phyloP scores from a whole-genome alignment of 2,113 vertebrate genomes.

The Neolamprologus kungweensis region DNA sequence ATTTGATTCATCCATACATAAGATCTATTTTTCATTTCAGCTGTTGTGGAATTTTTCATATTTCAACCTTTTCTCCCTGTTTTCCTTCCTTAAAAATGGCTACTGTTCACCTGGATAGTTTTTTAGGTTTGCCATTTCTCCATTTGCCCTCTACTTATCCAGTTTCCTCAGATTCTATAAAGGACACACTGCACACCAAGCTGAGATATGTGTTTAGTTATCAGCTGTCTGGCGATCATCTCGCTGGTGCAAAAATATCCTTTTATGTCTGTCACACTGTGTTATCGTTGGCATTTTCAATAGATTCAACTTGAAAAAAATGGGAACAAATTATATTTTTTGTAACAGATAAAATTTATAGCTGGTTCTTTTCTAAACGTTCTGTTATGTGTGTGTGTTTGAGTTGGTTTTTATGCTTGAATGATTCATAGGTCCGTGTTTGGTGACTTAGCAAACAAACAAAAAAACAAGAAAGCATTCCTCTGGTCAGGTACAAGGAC shows the following conservation, averaged over 20 bases:
- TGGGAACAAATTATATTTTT: not conserved
- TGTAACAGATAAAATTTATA: not conserved
- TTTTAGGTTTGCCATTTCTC: not conserved
- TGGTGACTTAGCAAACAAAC: not conserved
- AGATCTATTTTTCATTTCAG: not conserved
- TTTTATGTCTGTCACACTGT: not conserved
- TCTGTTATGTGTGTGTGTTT: not conserved
- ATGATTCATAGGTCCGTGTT: not conserved
- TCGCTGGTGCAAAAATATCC: not conserved
- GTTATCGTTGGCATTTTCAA: not conserved
- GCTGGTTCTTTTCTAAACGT: not conserved
- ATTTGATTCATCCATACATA: not conserved
- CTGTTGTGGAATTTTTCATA: not conserved
- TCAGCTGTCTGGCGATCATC: not conserved
- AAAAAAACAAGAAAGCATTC: not conserved
- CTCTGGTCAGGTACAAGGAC: not conserved
- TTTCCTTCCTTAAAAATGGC: not conserved
- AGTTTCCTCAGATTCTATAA: not conserved
- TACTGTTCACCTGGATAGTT: not conserved
- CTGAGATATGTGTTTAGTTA: not conserved
- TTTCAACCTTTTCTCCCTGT: not conserved
- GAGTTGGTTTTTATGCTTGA: not conserved
- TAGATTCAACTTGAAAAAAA: not conserved
- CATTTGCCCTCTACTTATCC: not conserved
- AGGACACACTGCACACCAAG: not conserved